Evolutionary conservation across 2,888 invertebrate genomes (phyloP).

Genomic region (Sphaerophoria taeniata): DNA sequence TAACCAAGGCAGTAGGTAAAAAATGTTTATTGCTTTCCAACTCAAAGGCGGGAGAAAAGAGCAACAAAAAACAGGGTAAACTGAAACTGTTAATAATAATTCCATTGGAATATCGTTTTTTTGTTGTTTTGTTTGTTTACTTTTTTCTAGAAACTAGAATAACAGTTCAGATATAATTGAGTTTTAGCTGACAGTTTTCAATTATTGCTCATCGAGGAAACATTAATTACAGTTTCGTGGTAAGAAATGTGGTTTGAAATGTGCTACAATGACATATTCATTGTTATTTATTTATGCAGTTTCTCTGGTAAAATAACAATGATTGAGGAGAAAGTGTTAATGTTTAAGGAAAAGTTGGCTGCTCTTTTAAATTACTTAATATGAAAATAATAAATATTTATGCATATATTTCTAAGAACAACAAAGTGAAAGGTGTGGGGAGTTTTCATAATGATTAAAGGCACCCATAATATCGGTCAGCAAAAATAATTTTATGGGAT

Average conservation of each 20-base stretch:
- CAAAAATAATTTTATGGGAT: too few species aligned
- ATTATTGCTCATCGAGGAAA: background rate
- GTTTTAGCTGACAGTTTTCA: constrained; percentile 3
- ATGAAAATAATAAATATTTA: background rate
- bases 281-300: background rate
- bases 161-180: constrained; percentile 29
- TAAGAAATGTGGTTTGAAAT: background rate
- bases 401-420: background rate
- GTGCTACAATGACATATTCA: constrained; percentile 7
- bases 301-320: background rate
- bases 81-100: constrained; percentile 11
- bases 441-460: too few species aligned
- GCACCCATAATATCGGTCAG: too few species aligned
- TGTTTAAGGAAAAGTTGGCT: constrained; percentile 1
- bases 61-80: constrained; percentile 30
- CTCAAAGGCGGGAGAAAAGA: background rate
- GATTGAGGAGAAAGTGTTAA: constrained; percentile 27
- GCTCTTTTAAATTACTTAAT: background rate
- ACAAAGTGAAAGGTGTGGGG: constrained; percentile 9
- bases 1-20: constrained; percentile 50
- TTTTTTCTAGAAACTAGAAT: constrained; percentile 1
- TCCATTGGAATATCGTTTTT: constrained; percentile 1
- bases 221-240: constrained; percentile 5
- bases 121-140: background rate
- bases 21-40: constrained; percentile 21